phyloP scores from a whole-genome alignment of 1,140 invertebrate genomes.

The Belonocnema kinseyi region DNA sequence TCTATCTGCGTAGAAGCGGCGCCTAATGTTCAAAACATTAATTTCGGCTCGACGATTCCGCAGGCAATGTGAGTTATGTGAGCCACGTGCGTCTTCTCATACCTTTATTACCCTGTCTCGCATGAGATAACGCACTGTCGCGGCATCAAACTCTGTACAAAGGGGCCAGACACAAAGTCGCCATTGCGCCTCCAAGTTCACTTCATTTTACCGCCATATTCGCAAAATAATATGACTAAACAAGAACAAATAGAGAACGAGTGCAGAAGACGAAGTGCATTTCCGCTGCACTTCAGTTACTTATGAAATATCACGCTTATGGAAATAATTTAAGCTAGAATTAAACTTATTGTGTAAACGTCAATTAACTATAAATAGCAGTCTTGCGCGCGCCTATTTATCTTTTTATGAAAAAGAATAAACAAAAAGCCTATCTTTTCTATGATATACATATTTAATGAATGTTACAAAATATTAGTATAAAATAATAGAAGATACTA shows the following conservation, averaged over 20 bases:
- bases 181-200: constrained; percentile 37
- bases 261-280: too few relatives aligned
- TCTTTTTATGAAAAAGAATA: too few relatives aligned
- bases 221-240: background rate
- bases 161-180: constrained; percentile 48
- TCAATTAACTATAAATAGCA: too few relatives aligned
- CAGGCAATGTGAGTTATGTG: constrained; percentile 65
- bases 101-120: constrained; percentile 64
- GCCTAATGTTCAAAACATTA: constrained; percentile 44
- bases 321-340: too few relatives aligned
- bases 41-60: constrained; percentile 46
- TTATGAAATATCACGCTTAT: too few relatives aligned
- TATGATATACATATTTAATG: too few relatives aligned
- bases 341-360: too few relatives aligned
- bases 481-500: too few relatives aligned
- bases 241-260: background rate
- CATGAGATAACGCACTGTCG: constrained; percentile 44
- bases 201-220: constrained; percentile 25
- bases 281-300: too few relatives aligned
- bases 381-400: too few relatives aligned
- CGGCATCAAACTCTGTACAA: constrained; percentile 37
- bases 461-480: too few relatives aligned
- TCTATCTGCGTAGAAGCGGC: constrained; percentile 41
- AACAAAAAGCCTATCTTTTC: too few relatives aligned
- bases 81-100: constrained; percentile 72